Conservation (phyloP, 2,797 vertebrate species). For the Syncerus caffer region DNA sequence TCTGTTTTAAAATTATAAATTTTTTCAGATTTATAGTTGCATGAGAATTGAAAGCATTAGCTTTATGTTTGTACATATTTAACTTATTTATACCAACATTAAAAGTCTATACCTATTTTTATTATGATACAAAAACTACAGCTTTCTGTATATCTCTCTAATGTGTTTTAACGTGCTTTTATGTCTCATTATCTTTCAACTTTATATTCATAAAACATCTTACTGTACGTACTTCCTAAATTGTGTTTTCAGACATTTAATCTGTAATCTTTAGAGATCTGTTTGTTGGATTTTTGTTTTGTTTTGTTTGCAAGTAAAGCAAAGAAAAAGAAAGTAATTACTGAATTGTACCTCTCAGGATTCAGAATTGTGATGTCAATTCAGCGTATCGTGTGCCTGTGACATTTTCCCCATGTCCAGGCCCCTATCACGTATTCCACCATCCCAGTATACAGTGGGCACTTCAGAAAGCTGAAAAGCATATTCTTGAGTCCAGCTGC, state of each 20-base stretch:
- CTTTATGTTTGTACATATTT: background rate
- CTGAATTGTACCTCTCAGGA: background rate
- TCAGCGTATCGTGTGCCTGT: background rate
- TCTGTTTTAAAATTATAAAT: background rate
- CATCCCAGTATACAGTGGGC: background rate
- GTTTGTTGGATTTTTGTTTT: background rate
- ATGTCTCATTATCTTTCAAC: background rate
- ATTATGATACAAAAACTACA: background rate
- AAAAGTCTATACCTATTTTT: background rate
- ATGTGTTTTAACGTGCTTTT: background rate
- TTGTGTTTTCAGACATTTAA: background rate
- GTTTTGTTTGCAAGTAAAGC: background rate
- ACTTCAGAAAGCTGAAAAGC: background rate
- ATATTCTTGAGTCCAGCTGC: background rate
- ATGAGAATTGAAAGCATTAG: background rate
- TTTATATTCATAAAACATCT: constrained; percentile 11
- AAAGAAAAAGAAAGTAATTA: background rate
- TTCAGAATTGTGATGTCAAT: background rate
- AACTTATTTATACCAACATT: background rate
- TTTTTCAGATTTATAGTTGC: constrained; percentile 14
- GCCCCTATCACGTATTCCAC: background rate
- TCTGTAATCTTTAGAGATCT: background rate
- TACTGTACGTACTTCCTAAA: background rate
- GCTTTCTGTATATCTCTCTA: background rate
- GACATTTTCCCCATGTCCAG: background rate